Conservation (phyloP, 2,888 invertebrate species). For the Sinopyrophorus schimmeli region DNA sequence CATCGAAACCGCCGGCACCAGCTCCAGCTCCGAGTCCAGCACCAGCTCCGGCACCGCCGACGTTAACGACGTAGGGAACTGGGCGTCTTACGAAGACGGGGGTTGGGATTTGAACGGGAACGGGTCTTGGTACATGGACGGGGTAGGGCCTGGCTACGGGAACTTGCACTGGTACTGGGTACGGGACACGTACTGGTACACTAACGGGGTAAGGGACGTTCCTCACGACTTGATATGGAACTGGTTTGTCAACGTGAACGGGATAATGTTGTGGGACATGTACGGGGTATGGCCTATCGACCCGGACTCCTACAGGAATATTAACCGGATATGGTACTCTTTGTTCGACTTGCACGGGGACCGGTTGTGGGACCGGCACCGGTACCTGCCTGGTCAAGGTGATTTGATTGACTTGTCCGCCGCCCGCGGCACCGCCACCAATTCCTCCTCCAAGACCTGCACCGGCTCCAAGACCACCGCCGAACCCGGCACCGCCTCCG, state of each 20-base stretch:
- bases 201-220: constrained; percentile 16
- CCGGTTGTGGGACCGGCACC: constrained; percentile 18
- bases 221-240: constrained; percentile 17
- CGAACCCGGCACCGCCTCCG: constrained; percentile 10
- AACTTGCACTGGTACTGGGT: constrained; percentile 20
- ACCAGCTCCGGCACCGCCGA: constrained; percentile 8
- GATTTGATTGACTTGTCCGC: constrained; percentile 16
- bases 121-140: constrained; percentile 15
- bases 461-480: constrained; percentile 8
- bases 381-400: constrained; percentile 18
- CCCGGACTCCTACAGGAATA: constrained; percentile 16
- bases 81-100: constrained; percentile 15
- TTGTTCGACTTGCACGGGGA: constrained; percentile 18
- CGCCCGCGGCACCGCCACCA: constrained; percentile 8
- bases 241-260: constrained; percentile 19
- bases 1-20: neutral
- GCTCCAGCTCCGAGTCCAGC: constrained; percentile 4
- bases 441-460: constrained; percentile 8
- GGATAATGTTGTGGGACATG: constrained; percentile 22
- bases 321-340: constrained; percentile 16
- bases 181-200: constrained; percentile 21
- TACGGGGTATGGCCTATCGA: constrained; percentile 20
- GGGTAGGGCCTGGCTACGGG: constrained; percentile 18
- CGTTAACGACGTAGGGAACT: constrained; percentile 17
- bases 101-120: constrained; percentile 15